Base-by-base conservation (phyloP, 2,888 invertebrate species). In the Drosophila lacicola region DNA sequence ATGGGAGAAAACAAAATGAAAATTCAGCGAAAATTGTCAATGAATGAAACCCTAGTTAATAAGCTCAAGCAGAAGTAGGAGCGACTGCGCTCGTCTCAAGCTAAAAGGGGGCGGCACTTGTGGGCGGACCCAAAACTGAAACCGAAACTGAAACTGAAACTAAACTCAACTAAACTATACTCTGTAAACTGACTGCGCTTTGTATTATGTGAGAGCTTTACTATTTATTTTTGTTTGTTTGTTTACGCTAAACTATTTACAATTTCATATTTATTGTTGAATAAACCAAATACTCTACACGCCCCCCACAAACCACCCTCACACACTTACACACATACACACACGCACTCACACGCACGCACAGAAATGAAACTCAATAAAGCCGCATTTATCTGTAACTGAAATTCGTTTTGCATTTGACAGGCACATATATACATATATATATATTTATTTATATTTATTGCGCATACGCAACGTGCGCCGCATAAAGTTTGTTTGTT, bases 361-460 rank as follows among this genome's bases (percentile, higher is more conserved):
- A 42, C 42, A 66, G 56, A 82, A 70, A 80, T 69, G 74, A 72
- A 68, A 85, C 77, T 78, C 67, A 71, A 82, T 85, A 79, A 88
- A 89, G 88, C 76, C 88, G 90, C 90, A 88, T 89, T 88, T 82
- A 82, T 89, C 53, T 85, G 82, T 70, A 89, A 88, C 56, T 64
- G 51, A 69, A 80, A 60, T 56, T 60, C 56, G 63, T 86, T 83
- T 84, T 74, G 55, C 62, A 76, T 80, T 76, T 60, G 42, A 51
- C 60, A 75, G 25, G 19, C 55, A 21, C 11, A 25, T 11, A 29
- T 5, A 10, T 17, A 41, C 14, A 45, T 39, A n/a, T 36, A 19
- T 29, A 10, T n/a, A 29, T 14, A 25, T 25, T 1, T 37, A 11
- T 39, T 14, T 49, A 39, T 56, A 29, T 51, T 64, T 60, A 80